Evolutionary conservation across 2,888 invertebrate genomes (phyloP).

Genomic region (Dermolepida albohirtum): DNA sequence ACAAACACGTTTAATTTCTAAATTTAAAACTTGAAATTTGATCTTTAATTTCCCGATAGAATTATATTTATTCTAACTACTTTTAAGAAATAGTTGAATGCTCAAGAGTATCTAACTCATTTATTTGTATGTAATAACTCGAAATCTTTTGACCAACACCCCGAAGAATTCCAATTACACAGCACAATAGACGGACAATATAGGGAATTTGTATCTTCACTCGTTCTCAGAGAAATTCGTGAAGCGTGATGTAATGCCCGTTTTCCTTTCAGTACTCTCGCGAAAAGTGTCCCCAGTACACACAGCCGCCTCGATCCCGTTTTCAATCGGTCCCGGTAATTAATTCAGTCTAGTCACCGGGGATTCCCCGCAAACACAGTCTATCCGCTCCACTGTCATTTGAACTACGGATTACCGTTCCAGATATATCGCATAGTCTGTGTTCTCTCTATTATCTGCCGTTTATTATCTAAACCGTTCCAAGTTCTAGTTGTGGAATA

Average conservation of each 20-base stretch:
- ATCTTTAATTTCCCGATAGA: conserved; percentile 5
- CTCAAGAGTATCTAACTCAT: conserved; percentile 14
- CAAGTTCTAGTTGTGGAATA: conserved; percentile 40
- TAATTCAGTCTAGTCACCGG: conserved; percentile 58
- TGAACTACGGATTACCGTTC: conserved; percentile 54
- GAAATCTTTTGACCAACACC: conserved; percentile 32
- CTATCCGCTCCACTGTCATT: conserved; percentile 57
- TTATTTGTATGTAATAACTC: conserved; percentile 21
- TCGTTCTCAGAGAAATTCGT: conserved; percentile 7
- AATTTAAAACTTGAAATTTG: too few species aligned
- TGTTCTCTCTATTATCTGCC: neutral
- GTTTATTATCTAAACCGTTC: conserved; percentile 36
- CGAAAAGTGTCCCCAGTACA: conserved; percentile 13
- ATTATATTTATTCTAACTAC: neutral
- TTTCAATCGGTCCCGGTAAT: conserved; percentile 56
- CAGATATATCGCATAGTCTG: conserved; percentile 32
- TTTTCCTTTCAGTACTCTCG: conserved; percentile 3
- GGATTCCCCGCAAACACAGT: conserved; percentile 57
- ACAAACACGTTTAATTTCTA: too few species aligned
- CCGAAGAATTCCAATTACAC: conserved; percentile 35
- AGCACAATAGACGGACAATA: neutral
- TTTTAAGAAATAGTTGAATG: neutral
- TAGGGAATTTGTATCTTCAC: conserved; percentile 8
- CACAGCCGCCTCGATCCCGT: conserved; percentile 15
- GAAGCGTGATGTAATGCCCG: conserved; percentile 17